A percentile compares a stretch with the other conserved stretches of the same genome.
Conservation (phyloP, 2,113 vertebrate genomes). For the Recurvirostra avosetta region DNA sequence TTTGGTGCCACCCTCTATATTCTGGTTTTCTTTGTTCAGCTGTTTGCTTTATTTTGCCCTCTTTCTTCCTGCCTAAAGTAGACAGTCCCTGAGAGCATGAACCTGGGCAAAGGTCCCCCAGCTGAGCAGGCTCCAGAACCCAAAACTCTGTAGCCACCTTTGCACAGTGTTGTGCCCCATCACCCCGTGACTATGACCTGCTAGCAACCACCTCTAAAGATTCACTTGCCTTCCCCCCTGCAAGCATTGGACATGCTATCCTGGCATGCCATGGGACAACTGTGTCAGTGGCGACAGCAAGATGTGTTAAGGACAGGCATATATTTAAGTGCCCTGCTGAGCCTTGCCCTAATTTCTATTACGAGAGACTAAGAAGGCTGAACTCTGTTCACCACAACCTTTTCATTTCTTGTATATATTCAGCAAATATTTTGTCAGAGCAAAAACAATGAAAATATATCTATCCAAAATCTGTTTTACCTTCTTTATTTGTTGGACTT, state of each 20-base stretch:
- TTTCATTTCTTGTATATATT: neutral
- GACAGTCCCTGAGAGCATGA: neutral
- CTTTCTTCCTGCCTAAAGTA: neutral
- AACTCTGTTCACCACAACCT: neutral
- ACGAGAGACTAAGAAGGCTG: neutral
- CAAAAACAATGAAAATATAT: neutral
- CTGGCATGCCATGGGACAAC: rapidly evolving
- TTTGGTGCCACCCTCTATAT: too few relatives aligned
- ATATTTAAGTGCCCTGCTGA: neutral
- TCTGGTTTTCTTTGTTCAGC: neutral
- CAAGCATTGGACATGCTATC: neutral
- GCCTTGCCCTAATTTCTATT: neutral
- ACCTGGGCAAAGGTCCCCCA: neutral
- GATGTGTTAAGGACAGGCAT: neutral
- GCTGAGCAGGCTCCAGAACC: neutral
- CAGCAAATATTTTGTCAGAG: neutral
- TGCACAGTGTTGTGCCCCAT: neutral
- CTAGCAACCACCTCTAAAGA: neutral
- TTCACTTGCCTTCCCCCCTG: neutral
- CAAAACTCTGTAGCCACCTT: neutral
- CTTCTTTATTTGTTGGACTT: neutral
- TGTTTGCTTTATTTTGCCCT: neutral
- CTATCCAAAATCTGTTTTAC: neutral
- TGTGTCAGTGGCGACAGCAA: neutral
- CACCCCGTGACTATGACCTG: neutral